A percentile compares a stretch with the other conserved stretches of the same genome.
These are phyloP conservation scores for Tuta absoluta DNA, from an alignment of 2,888 invertebrate genomes.

Conservation along the genomic window DNA sequence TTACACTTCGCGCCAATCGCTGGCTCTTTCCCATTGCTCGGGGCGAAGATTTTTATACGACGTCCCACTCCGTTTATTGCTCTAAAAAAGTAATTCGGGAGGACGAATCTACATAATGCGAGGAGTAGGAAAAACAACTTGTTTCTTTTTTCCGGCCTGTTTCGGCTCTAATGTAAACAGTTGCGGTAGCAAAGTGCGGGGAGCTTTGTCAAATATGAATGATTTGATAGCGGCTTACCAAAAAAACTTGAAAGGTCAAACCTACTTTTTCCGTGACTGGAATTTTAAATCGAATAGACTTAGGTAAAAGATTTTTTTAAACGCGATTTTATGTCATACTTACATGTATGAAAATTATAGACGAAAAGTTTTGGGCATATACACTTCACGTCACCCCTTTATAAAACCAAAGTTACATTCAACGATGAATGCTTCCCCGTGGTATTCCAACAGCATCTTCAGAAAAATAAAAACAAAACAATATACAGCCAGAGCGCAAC, in stretches of 20 bases:
- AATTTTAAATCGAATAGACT: too few species aligned
- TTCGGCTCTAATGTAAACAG: constrained; percentile 14
- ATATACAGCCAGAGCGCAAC: not conserved
- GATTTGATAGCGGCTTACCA: constrained; percentile 16
- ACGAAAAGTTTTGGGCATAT: too few species aligned
- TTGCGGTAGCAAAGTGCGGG: not conserved
- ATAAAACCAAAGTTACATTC: too few species aligned
- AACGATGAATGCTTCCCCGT: too few species aligned
- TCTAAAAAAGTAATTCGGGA: constrained; percentile 74
- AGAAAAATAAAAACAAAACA: not conserved
- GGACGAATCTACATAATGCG: constrained; percentile 75
- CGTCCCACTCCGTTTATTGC: constrained; percentile 71
- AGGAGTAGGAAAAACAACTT: constrained; percentile 65
- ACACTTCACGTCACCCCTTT: too few species aligned
- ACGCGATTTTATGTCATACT: too few species aligned
- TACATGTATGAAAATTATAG: too few species aligned
- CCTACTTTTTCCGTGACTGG: too few species aligned
- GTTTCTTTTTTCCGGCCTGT: constrained; percentile 51
- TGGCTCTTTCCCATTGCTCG: constrained; percentile 49
- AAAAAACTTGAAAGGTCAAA: too few species aligned
- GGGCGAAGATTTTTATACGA: constrained; percentile 69
- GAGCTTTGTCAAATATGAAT: constrained; percentile 15
- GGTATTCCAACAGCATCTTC: not conserved
- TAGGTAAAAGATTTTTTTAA: too few species aligned
- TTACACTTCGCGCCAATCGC: constrained; percentile 42